Conservation (phyloP, 2,888 invertebrate species). For the Chymomyza procnemis region DNA sequence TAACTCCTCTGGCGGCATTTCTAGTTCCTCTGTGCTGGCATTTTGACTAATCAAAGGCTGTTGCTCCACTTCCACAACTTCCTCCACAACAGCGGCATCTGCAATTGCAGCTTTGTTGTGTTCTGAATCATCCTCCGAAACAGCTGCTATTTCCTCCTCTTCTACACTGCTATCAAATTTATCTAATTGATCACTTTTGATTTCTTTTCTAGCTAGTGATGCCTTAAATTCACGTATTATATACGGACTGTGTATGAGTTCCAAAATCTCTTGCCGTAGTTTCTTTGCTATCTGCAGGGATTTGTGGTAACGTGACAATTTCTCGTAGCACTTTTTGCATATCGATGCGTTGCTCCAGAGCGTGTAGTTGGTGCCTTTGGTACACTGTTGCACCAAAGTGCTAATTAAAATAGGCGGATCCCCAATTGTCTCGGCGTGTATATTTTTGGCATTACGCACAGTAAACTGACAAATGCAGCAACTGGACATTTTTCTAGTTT, state of each 20-base stretch:
- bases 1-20: slow-evolving; percentile 17
- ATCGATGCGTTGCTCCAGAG: slow-evolving; percentile 49
- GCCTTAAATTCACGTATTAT: slow-evolving; percentile 47
- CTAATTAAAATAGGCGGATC: slow-evolving; percentile 59
- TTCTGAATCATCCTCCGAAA: slow-evolving; percentile 24
- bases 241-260: slow-evolving; percentile 56
- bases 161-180: slow-evolving; percentile 35
- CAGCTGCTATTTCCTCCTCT: slow-evolving; percentile 23
- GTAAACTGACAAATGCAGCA: slow-evolving; percentile 64
- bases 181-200: slow-evolving; percentile 25
- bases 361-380: slow-evolving; percentile 46
- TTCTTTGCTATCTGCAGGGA: slow-evolving; percentile 58
- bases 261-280: slow-evolving; percentile 52
- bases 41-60: slow-evolving; percentile 5
- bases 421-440: slow-evolving; percentile 54
- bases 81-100: slow-evolving; percentile 14
- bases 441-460: slow-evolving; percentile 56
- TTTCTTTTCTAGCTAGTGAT: slow-evolving; percentile 28
- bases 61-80: slow-evolving; percentile 27
- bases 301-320: slow-evolving; percentile 58
- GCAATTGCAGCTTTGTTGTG: slow-evolving; percentile 9
- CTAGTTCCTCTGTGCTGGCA: slow-evolving; percentile 23
- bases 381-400: slow-evolving; percentile 57
- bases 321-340: slow-evolving; percentile 62
- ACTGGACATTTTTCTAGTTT: slow-evolving; percentile 47